phyloP scores from a whole-genome alignment of 2,797 vertebrate genomes.

The Nannoperca australis region DNA sequence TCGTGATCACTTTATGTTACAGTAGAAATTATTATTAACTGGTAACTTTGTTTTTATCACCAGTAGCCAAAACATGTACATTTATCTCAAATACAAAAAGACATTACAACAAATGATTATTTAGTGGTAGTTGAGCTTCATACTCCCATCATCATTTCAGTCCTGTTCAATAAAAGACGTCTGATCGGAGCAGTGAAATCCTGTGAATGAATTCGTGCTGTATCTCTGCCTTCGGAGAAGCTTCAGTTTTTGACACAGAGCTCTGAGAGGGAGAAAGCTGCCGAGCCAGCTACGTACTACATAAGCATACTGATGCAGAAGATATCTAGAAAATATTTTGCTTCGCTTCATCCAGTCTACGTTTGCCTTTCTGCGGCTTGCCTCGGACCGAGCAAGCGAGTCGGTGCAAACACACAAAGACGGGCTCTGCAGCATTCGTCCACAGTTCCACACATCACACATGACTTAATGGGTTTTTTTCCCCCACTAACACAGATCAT shows the following conservation, averaged over 20 bases:
- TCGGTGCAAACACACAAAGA: conserved; percentile 33
- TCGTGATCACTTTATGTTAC: neutral
- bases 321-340: conserved; percentile 72
- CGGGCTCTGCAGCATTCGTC: conserved; percentile 44
- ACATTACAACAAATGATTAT: neutral
- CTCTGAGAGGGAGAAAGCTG: conserved; percentile 61
- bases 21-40: neutral
- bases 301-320: conserved; percentile 70
- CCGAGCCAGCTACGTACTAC: conserved; percentile 70
- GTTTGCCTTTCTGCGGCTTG: conserved; percentile 37
- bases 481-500: neutral
- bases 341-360: conserved; percentile 48
- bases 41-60: neutral
- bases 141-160: neutral
- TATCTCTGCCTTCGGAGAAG: conserved; percentile 43
- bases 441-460: neutral
- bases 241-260: conserved; percentile 35
- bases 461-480: neutral
- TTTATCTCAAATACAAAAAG: conserved; percentile 4
- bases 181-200: no score
- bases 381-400: conserved; percentile 4
- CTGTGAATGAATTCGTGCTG: neutral
- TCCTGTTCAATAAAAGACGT: neutral
- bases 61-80: neutral
- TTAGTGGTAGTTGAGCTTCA: neutral